Base-by-base conservation (phyloP, 2,797 vertebrate species). In the Knipowitschia caucasica region DNA sequence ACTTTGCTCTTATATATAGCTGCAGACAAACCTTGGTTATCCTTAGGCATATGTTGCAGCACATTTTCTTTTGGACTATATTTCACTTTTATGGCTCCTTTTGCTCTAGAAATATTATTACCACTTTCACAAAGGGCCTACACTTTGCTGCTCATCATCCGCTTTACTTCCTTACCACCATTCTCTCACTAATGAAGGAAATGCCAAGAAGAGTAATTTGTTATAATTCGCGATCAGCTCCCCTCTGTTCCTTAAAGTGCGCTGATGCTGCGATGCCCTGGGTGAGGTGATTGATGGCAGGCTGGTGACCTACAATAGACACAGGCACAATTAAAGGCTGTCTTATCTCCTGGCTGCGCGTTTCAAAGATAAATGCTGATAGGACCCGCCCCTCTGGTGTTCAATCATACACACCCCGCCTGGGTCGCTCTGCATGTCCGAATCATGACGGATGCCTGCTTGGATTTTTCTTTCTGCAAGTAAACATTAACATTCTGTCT, bases 291-390 rank as follows among this genome's bases (percentile, higher is more conserved):
- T 81, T 79, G 84, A 88, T 82, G 75, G 59, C 61, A 62, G 50
- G 69, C 64, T 64, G 68, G 71, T 79, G 84, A 84, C 79, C 74
- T 74, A 73, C 44, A 75, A 77, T 73, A 78, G 80, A 78, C 69
- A 81, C 69, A 72, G 27, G 64, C 59, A 71, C 80, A 86, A 85
- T 85, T 82, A 84, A 83, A 75, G 66, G 2, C 15, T 4, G 17
- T 55, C 77, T 79, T 69, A 73, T 77, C 75, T 72, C 62, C 44
- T 59, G 71, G 63, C 75, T 73, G 67, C 63, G 69, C 67, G 71
- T 77, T 63, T 69, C 30, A 64, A 59, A 82, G 81, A 81, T 85
- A 76, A 82, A 86, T 75, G 77, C 73, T 71, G 76, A 77, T 71
- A 66, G 74, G 67, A 1, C 53, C 68, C 63, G 62, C 51, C 66